These are phyloP conservation scores for Elegia similella DNA, from an alignment of 2,888 invertebrate genomes.

Conservation along the genomic window DNA sequence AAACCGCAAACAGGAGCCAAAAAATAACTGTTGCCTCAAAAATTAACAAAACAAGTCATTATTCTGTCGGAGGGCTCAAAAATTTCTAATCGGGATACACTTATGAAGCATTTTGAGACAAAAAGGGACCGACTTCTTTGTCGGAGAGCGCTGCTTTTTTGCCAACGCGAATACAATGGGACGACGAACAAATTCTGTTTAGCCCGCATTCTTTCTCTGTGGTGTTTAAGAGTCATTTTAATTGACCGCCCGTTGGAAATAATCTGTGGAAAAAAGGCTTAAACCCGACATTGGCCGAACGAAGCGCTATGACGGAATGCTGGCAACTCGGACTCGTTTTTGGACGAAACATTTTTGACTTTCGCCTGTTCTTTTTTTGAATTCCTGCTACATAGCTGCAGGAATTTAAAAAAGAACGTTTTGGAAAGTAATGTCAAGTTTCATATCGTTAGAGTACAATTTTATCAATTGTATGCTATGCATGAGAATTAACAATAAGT, in stretches of 20 bases:
- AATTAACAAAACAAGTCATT: constrained; percentile 58
- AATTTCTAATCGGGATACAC: constrained; percentile 68
- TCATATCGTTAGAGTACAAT: background rate
- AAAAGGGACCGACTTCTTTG: constrained; percentile 69
- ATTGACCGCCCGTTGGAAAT: constrained; percentile 65
- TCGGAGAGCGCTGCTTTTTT: constrained; percentile 62
- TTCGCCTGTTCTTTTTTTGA: constrained; percentile 29
- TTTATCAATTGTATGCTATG: no score
- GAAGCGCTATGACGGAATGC: constrained; percentile 72
- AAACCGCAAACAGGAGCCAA: background rate
- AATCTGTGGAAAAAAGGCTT: constrained; percentile 51
- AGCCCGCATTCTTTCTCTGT: constrained; percentile 56
- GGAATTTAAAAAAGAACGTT: no score
- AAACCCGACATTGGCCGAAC: constrained; percentile 37
- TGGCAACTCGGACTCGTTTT: constrained; percentile 48
- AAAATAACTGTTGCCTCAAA: constrained; percentile 37
- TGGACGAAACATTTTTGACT: constrained; percentile 36
- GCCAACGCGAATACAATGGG: constrained; percentile 60
- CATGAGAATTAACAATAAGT: no score
- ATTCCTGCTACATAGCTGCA: no score
- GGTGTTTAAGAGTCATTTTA: constrained; percentile 78
- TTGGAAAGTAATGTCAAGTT: constrained; percentile 6
- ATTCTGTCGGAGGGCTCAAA: constrained; percentile 49
- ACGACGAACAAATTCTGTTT: constrained; percentile 65
- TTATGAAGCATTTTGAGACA: constrained; percentile 62